phyloP scores from a whole-genome alignment of 2,888 invertebrate genomes.

The Augiades crinisus region DNA sequence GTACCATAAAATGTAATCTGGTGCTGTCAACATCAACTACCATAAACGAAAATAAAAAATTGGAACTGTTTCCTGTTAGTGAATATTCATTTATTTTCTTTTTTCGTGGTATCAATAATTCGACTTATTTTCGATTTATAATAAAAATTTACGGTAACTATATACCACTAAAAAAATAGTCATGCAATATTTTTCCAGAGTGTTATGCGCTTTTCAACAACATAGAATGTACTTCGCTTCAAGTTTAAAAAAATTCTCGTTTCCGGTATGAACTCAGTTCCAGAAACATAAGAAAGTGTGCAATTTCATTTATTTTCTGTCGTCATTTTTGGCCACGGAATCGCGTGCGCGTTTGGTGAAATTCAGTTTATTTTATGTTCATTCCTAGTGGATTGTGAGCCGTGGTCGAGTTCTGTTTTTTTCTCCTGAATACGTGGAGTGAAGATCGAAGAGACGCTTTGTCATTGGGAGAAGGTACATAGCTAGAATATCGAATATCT shows the following conservation, averaged over 20 bases:
- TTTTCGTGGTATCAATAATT: constrained; percentile 7
- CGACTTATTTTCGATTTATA: constrained; percentile 1
- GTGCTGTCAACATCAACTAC: constrained; percentile 21
- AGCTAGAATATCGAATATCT: constrained; percentile 68
- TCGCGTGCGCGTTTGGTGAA: constrained; percentile 63
- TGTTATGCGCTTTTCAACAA: constrained; percentile 39
- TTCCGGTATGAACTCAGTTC: constrained; percentile 78
- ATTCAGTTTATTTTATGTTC: constrained; percentile 67
- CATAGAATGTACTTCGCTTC: constrained; percentile 52
- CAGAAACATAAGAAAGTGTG: constrained; percentile 77
- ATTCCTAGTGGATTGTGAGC: constrained; percentile 47
- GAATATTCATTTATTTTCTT: constrained; percentile 27
- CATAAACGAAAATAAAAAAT: constrained; percentile 30
- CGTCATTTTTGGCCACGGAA: constrained; percentile 69
- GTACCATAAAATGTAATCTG: background rate
- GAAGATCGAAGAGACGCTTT: constrained; percentile 60
- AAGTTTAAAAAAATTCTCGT: constrained; percentile 62
- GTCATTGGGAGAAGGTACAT: constrained; percentile 73
- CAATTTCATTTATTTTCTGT: constrained; percentile 79
- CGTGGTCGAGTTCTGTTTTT: constrained; percentile 50
- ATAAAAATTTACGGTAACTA: constrained; percentile 11
- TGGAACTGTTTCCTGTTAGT: constrained; percentile 32
- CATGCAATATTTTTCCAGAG: constrained; percentile 60
- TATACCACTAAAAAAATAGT: constrained; percentile 42
- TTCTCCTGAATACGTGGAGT: constrained; percentile 40